Conservation (phyloP, 2,797 vertebrate species). For the Danionella dracula region DNA sequence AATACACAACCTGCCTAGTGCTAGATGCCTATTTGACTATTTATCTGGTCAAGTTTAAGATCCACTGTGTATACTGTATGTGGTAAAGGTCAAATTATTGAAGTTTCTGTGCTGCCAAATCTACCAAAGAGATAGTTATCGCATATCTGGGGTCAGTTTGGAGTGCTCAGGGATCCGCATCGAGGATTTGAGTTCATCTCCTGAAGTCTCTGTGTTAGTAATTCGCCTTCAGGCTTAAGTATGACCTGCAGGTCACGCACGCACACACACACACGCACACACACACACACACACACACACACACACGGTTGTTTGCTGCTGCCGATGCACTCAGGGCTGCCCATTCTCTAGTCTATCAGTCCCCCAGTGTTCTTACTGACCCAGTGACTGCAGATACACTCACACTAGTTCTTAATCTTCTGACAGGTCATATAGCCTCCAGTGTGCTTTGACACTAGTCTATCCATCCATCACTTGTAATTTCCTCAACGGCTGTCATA, state of each 20-base stretch:
- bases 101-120: background rate
- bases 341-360: constrained; percentile 31
- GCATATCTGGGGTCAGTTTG: constrained; percentile 3
- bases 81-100: background rate
- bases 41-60: background rate
- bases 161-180: background rate
- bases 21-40: background rate
- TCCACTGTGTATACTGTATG: background rate
- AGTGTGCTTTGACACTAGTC: constrained; percentile 16
- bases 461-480: constrained; percentile 8
- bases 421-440: constrained; percentile 27
- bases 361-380: constrained; percentile 39
- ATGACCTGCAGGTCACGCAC: constrained; percentile 9
- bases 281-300: constrained; percentile 2
- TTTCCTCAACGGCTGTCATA: background rate
- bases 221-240: constrained; percentile 11
- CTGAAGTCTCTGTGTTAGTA: constrained; percentile 17
- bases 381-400: constrained; percentile 19
- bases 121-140: background rate
- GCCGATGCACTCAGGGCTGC: constrained; percentile 31
- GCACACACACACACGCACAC: constrained; percentile 17
- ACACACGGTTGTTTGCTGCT: background rate
- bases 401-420: constrained; percentile 36
- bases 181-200: constrained; percentile 19
- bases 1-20: background rate